A percentile compares a stretch with the other conserved stretches of the same genome.
Evolutionary conservation across 2,797 vertebrate species (phyloP).

Genomic region (Astyanax mexicanus): DNA sequence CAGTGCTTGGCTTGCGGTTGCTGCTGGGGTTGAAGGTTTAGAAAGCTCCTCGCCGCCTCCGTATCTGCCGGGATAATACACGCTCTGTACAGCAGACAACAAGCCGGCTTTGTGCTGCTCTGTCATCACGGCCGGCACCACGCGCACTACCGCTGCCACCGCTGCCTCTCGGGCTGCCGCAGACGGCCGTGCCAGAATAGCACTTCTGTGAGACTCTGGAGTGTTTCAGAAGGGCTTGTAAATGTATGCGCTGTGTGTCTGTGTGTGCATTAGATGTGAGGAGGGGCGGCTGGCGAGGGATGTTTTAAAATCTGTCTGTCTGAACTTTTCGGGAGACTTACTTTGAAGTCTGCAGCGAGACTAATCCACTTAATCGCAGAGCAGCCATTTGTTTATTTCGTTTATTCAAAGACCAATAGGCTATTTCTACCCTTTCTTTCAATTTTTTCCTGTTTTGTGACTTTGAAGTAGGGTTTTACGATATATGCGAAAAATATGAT

Average conservation of each 20-base stretch:
- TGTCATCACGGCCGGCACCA: constrained; percentile 55
- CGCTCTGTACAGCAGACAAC: constrained; percentile 74
- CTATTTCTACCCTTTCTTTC: background rate
- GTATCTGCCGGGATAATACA: constrained; percentile 76
- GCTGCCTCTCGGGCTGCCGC: constrained; percentile 53
- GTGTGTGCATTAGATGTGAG: constrained; percentile 4
- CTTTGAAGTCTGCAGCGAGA: constrained; percentile 43
- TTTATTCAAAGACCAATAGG: background rate
- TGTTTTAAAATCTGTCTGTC: constrained; percentile 51
- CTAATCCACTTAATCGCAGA: constrained; percentile 43
- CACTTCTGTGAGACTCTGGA: constrained; percentile 41
- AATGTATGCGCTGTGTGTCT: background rate
- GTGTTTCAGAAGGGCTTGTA: constrained; percentile 43
- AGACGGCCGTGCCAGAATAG: constrained; percentile 55
- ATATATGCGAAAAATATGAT: too few relatives aligned
- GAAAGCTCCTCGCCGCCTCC: constrained; percentile 67
- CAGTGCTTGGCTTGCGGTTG: constrained; percentile 84
- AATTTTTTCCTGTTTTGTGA: background rate
- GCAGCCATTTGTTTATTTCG: constrained; percentile 28
- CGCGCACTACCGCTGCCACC: constrained; percentile 48
- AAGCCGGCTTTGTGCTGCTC: constrained; percentile 77
- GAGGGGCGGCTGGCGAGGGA: background rate
- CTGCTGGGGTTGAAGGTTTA: constrained; percentile 80
- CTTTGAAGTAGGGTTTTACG: too few relatives aligned
- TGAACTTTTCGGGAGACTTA: constrained; percentile 41